Percentiles rank a stretch among this genome's conserved stretches.
These are phyloP conservation scores for Plemyria rubiginata DNA, from an alignment of 2,888 invertebrate species.

Conservation along the genomic window DNA sequence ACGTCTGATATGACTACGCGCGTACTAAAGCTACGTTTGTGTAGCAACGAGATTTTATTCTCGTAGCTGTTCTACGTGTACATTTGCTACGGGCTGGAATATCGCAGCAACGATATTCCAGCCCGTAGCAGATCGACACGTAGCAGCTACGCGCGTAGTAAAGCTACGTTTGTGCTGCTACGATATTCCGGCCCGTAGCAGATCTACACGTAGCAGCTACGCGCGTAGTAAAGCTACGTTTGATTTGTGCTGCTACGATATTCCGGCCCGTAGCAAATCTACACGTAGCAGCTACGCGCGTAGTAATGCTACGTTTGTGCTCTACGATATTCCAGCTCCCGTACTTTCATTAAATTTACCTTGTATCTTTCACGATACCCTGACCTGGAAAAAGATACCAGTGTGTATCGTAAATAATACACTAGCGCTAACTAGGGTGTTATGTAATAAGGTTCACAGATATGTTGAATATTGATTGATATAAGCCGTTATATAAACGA, in stretches of 20 bases:
- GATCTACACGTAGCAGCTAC: background rate
- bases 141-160: conserved; percentile 1
- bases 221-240: background rate
- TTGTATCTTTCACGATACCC: no score
- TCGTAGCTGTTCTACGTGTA: background rate
- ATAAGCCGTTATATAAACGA: no score
- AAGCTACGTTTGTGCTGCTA: no score
- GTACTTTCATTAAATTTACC: no score
- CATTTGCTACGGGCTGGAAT: no score
- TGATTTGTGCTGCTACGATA: background rate
- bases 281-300: background rate
- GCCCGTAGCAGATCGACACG: background rate
- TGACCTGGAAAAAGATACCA: no score
- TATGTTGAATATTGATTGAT: no score
- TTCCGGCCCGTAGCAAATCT: background rate
- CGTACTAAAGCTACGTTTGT: background rate
- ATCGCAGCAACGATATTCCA: no score
- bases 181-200: background rate
- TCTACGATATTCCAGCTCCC: background rate
- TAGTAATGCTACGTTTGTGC: background rate
- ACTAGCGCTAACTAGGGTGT: no score
- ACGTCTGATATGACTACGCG: background rate
- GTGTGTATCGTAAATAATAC: no score
- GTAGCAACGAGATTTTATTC: background rate
- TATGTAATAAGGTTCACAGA: no score